phyloP scores from a whole-genome alignment of 2,113 vertebrate species.

The Micronycteris hirsuta region DNA sequence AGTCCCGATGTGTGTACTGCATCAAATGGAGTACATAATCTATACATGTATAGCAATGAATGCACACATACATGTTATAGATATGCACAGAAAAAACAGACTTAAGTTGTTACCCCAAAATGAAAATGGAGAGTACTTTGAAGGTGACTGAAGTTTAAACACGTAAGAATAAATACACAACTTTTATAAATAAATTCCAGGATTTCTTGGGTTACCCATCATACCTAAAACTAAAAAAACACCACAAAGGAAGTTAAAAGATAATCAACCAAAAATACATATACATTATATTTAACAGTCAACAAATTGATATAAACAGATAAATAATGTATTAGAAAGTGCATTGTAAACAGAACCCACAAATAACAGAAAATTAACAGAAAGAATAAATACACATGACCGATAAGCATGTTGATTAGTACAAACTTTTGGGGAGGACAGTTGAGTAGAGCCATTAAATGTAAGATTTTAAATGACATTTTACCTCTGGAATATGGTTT shows the following conservation, averaged over 20 bases:
- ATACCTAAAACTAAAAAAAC: not conserved
- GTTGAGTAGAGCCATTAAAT: not conserved
- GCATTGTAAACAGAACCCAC: not conserved
- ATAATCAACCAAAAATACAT: not conserved
- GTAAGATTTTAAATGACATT: constrained; percentile 15
- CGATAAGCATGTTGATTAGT: not conserved
- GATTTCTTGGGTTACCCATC: too few relatives aligned
- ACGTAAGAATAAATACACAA: too few relatives aligned
- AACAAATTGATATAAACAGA: not conserved
- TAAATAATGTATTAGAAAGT: not conserved
- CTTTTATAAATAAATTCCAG: too few relatives aligned
- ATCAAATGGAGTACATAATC: not conserved
- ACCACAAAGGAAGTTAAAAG: not conserved
- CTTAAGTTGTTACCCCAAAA: not conserved
- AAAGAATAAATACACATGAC: not conserved
- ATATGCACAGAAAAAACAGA: not conserved
- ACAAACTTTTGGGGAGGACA: not conserved
- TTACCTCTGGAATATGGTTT: not conserved
- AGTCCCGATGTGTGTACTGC: too few relatives aligned
- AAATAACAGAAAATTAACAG: not conserved
- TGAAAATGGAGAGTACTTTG: not conserved
- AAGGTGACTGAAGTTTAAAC: too few relatives aligned
- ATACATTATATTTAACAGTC: not conserved
- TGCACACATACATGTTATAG: not conserved
- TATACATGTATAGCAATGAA: not conserved